phyloP scores from a whole-genome alignment of 2,888 invertebrate species.

The Diploptera punctata region DNA sequence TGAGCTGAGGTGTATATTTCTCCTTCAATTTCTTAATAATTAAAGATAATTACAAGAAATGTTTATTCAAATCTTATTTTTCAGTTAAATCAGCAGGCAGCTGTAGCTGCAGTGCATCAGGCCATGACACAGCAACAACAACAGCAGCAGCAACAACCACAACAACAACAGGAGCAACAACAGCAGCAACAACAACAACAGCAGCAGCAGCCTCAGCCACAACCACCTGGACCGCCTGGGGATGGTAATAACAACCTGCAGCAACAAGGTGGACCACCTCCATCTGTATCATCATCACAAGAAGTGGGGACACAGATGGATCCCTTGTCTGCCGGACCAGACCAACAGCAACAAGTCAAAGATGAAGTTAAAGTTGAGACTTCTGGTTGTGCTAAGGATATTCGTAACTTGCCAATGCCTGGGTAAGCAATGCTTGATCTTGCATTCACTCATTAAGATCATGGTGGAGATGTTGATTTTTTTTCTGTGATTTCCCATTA shows the following conservation, averaged over 20 bases:
- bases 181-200: slow-evolving; percentile 52
- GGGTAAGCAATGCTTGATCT: slow-evolving; percentile 32
- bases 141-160: slow-evolving; percentile 32
- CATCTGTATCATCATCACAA: slow-evolving; percentile 34
- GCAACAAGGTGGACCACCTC: slow-evolving; percentile 9
- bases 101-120: slow-evolving; percentile 37
- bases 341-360: slow-evolving; percentile 36
- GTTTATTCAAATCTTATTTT: too few species aligned
- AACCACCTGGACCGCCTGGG: slow-evolving; percentile 24
- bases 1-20: too few species aligned
- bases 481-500: too few species aligned
- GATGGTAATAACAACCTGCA: neutral
- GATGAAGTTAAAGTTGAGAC: slow-evolving; percentile 39
- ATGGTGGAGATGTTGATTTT: too few species aligned
- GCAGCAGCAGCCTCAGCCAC: slow-evolving; percentile 33
- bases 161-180: slow-evolving; percentile 53
- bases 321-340: slow-evolving; percentile 11
- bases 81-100: slow-evolving; percentile 12
- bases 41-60: too few species aligned
- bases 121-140: slow-evolving; percentile 25
- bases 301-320: slow-evolving; percentile 43
- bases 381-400: slow-evolving; percentile 42
- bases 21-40: too few species aligned
- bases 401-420: slow-evolving; percentile 36
- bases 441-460: too few species aligned